A percentile compares a stretch with the other conserved stretches of the same genome.
phyloP scores from a whole-genome alignment of 2,888 invertebrate species.

The Dryobota labecula region DNA sequence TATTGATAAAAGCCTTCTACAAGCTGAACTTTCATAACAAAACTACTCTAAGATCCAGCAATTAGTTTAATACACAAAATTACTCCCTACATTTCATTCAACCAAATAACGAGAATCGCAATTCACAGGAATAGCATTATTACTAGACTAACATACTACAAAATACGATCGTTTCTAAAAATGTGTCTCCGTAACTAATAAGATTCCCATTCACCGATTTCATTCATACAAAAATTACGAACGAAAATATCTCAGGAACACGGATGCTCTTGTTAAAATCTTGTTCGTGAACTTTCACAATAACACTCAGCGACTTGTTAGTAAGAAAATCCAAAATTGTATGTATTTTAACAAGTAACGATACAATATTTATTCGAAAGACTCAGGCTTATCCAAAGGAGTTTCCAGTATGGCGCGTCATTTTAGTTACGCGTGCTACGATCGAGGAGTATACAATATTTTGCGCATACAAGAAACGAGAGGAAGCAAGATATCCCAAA shows the following conservation, averaged over 20 bases:
- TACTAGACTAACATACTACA: background rate
- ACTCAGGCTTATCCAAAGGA: background rate
- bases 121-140: conserved; percentile 7
- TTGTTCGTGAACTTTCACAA: conserved; percentile 30
- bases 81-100: too few species aligned
- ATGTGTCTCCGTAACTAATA: background rate
- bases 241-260: background rate
- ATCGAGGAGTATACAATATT: background rate
- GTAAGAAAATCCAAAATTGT: background rate
- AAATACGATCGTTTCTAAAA: background rate
- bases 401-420: background rate
- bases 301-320: conserved; percentile 17
- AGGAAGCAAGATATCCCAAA: background rate
- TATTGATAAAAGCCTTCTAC: background rate
- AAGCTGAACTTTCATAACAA: background rate
- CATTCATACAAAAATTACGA: conserved; percentile 5
- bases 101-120: background rate
- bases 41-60: background rate
- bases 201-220: background rate
- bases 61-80: too few species aligned
- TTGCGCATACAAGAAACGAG: background rate
- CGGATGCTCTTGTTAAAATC: conserved; percentile 29
- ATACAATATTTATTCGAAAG: conserved; percentile 5
- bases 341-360: conserved; percentile 17
- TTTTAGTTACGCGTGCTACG: background rate